Conservation (phyloP, 2,888 invertebrate species). For the Lasiommata megera region DNA sequence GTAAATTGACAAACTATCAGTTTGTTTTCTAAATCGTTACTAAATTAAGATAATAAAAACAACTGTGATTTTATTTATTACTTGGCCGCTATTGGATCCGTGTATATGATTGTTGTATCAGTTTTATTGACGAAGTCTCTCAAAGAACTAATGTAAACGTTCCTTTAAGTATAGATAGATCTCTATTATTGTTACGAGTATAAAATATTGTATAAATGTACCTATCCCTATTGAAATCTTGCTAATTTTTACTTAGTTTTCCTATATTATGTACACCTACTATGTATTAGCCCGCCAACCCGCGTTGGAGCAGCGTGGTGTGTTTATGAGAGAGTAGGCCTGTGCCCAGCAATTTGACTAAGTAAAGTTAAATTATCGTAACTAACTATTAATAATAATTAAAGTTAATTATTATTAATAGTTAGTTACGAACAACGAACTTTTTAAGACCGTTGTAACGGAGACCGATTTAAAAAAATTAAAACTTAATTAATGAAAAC, state of each 20-base stretch:
- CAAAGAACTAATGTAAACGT: slow-evolving; percentile 73
- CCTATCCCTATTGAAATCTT: slow-evolving; percentile 15
- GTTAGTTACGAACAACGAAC: too few relatives aligned
- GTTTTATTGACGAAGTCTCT: slow-evolving; percentile 47
- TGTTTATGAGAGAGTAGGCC: too few relatives aligned
- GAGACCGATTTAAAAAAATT: too few relatives aligned
- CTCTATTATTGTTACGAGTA: slow-evolving; percentile 72
- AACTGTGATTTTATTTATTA: slow-evolving; percentile 80
- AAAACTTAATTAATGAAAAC: too few relatives aligned
- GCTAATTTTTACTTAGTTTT: neutral
- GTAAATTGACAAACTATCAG: slow-evolving; percentile 34
- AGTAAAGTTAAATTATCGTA: too few relatives aligned
- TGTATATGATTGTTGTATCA: slow-evolving; percentile 27
- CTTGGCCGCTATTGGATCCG: slow-evolving; percentile 57
- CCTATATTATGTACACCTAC: neutral
- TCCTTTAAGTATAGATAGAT: slow-evolving; percentile 79
- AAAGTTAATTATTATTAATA: too few relatives aligned
- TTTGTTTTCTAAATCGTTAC: slow-evolving; percentile 54
- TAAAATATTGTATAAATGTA: slow-evolving; percentile 38
- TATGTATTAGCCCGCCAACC: neutral
- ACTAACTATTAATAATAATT: too few relatives aligned
- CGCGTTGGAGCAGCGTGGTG: too few relatives aligned
- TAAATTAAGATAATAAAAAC: slow-evolving; percentile 65
- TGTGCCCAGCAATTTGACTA: too few relatives aligned
- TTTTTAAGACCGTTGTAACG: too few relatives aligned